A percentile compares a stretch with the other conserved stretches of the same genome.
These are phyloP conservation scores for Azorinus chamasolen DNA, from an alignment of 2,888 invertebrate species.

Conservation along the genomic window DNA sequence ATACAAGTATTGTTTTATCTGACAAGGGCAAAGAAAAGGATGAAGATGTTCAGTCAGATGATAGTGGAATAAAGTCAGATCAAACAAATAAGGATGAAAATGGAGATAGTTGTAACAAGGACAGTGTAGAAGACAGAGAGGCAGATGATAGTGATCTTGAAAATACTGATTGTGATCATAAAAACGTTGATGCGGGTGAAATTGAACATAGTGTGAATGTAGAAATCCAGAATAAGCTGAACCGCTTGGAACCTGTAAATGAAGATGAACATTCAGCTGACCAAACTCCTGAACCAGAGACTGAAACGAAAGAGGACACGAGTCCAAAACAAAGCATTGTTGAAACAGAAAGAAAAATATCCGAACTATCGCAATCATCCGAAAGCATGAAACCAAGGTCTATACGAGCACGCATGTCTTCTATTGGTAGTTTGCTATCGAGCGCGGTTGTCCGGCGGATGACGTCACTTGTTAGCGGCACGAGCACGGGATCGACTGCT, in stretches of 20 bases:
- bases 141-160: background rate
- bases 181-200: background rate
- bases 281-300: background rate
- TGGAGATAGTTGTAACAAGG: too few species aligned
- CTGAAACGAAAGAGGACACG: background rate
- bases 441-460: constrained; percentile 25
- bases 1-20: background rate
- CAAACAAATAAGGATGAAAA: constrained; percentile 9
- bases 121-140: background rate
- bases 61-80: constrained; percentile 50
- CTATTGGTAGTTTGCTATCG: constrained; percentile 37
- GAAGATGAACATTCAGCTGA: background rate
- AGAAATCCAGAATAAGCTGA: too few species aligned
- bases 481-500: background rate
- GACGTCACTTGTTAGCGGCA: constrained; percentile 23
- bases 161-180: background rate
- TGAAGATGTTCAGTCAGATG: constrained; percentile 33
- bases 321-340: constrained; percentile 5
- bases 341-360: too few species aligned
- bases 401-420: constrained; percentile 5
- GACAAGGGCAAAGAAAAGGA: background rate
- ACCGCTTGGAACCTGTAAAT: background rate
- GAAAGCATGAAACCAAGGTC: constrained; percentile 4
- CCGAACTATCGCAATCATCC: background rate
- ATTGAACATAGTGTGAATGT: too few species aligned